phyloP scores from a whole-genome alignment of 2,113 vertebrate genomes.

The Malurus alboscapulatus region DNA sequence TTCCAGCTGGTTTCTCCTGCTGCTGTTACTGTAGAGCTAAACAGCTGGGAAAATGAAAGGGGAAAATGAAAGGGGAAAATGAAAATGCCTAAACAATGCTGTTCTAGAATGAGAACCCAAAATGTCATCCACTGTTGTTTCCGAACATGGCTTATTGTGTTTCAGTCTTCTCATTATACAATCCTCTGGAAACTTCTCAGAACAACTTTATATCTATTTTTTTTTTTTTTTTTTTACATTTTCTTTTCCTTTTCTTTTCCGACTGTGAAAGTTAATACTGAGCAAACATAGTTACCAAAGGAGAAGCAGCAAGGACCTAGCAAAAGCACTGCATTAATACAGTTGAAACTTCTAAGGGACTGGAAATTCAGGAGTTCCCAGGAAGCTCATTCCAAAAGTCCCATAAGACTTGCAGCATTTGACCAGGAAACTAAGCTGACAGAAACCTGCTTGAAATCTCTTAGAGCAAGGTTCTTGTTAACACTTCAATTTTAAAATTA shows the following conservation, averaged over 20 bases:
- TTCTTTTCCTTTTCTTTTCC: rapidly evolving
- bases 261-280: background rate
- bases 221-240: background rate
- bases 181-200: background rate
- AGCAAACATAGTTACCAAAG: background rate
- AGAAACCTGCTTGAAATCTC: background rate
- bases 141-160: background rate
- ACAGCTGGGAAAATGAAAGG: background rate
- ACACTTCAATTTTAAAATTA: background rate
- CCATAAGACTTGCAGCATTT: background rate
- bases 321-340: background rate
- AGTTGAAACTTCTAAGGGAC: background rate
- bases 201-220: background rate
- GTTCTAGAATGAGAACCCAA: constrained; percentile 25
- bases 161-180: background rate
- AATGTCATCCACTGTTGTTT: background rate
- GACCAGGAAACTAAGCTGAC: background rate
- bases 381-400: background rate
- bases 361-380: background rate
- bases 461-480: background rate
- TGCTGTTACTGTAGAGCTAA: constrained; percentile 26
- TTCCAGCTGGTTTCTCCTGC: constrained; percentile 52
- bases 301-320: background rate
- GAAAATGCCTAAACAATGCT: constrained; percentile 31
- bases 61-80: background rate